Conservation (phyloP, 2,888 invertebrate species). For the Trachelus tabidus region DNA sequence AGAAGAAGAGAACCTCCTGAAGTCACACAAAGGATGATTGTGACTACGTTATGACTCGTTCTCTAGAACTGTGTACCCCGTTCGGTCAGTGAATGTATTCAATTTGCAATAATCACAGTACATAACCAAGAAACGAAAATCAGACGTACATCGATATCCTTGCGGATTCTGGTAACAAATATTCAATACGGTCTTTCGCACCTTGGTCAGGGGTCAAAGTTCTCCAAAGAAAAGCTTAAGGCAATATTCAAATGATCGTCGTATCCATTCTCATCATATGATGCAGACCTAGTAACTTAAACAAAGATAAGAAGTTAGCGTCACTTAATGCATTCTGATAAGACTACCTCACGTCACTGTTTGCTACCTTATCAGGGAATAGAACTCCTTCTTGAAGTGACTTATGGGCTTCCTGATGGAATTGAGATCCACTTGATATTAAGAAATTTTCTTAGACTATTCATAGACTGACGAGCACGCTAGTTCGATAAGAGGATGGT, state of each 20-base stretch:
- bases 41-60: not conserved
- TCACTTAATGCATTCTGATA: not conserved
- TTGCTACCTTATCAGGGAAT: not conserved
- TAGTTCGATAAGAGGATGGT: not conserved
- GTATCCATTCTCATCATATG: not conserved
- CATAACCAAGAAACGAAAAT: not conserved
- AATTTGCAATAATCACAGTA: not conserved
- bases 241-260: not conserved
- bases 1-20: not conserved
- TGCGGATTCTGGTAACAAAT: not conserved
- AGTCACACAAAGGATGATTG: not conserved
- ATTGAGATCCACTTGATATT: not conserved
- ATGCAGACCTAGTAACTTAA: not conserved
- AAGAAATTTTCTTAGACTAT: not conserved
- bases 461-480: not conserved
- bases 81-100: not conserved
- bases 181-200: not conserved
- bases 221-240: not conserved
- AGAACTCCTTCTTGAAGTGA: not conserved
- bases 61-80: not conserved
- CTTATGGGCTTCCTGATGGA: not conserved
- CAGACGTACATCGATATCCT: not conserved
- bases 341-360: not conserved
- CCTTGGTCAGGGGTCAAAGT: not conserved
- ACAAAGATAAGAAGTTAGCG: not conserved